These are phyloP conservation scores for Drosophila oshimai DNA, from an alignment of 1,140 invertebrate species.

Conservation along the genomic window DNA sequence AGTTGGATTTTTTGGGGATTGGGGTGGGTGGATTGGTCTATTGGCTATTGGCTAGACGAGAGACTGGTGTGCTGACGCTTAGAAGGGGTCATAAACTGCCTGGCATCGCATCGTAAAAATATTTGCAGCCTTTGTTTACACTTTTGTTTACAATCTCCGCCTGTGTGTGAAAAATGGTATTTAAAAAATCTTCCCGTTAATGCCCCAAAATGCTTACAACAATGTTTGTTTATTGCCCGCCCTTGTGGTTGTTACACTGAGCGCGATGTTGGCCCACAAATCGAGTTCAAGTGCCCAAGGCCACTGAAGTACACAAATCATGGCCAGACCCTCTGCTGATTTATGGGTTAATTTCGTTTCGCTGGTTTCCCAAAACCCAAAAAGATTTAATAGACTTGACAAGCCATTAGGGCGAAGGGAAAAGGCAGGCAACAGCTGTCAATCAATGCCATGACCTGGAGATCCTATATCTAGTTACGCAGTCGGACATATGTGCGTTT, in stretches of 20 bases:
- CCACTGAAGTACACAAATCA: conserved; percentile 8
- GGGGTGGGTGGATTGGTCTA: background rate
- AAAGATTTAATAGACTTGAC: conserved; percentile 32
- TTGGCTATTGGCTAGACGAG: conserved; percentile 27
- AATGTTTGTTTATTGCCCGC: conserved; percentile 45
- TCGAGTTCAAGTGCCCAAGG: conserved; percentile 40
- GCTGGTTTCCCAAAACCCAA: conserved; percentile 3
- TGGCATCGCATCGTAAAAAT: conserved; percentile 62
- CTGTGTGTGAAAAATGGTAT: conserved; percentile 45
- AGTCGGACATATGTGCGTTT: conserved; percentile 24
- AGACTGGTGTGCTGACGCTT: conserved; percentile 10
- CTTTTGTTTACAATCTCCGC: conserved; percentile 56
- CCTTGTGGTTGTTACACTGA: conserved; percentile 30
- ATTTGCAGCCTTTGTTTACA: conserved; percentile 66
- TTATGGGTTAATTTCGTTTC: conserved; percentile 15
- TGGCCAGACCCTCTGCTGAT: conserved; percentile 19
- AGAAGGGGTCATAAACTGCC: conserved; percentile 49
- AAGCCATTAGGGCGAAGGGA: conserved; percentile 32
- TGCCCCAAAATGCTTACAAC: conserved; percentile 46
- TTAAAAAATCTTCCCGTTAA: conserved; percentile 54
- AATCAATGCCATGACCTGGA: conserved; percentile 52
- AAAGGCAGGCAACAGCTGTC: conserved; percentile 52
- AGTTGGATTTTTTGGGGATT: conserved; percentile 11
- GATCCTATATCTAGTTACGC: conserved; percentile 10
- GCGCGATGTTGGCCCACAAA: conserved; percentile 19